These are phyloP conservation scores for Cephalopachus bancanus DNA, from an alignment of 2,797 vertebrate species.

Conservation along the genomic window DNA sequence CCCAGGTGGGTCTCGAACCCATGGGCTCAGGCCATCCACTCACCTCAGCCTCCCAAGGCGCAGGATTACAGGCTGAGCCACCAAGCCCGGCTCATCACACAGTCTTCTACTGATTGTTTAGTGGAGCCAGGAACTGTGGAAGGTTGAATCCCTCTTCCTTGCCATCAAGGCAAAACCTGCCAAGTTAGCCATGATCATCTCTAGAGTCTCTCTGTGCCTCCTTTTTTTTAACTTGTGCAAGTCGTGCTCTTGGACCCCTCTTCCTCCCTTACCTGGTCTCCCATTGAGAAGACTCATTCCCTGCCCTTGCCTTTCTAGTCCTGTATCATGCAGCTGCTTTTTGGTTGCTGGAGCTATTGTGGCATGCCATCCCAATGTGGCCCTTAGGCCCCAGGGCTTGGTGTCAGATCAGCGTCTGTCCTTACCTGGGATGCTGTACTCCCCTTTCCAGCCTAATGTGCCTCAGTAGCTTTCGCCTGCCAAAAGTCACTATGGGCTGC, in stretches of 20 bases:
- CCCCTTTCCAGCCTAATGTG: neutral
- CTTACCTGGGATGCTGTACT: neutral
- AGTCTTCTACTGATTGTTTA: neutral
- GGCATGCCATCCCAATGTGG: neutral
- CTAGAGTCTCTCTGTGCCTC: neutral
- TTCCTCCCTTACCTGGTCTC: neutral
- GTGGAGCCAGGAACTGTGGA: neutral
- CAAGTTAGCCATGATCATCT: neutral
- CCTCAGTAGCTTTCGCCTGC: neutral
- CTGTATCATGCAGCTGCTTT: neutral
- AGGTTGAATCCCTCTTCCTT: neutral
- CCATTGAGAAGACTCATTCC: neutral
- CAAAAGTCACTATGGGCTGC: neutral
- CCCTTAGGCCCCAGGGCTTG: neutral
- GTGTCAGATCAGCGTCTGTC: neutral
- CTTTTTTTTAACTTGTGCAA: neutral
- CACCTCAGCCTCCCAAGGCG: too few relatives aligned
- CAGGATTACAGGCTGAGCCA: too few relatives aligned
- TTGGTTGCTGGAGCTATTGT: neutral
- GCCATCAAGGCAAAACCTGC: neutral
- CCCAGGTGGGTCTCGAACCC: too few relatives aligned
- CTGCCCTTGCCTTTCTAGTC: neutral
- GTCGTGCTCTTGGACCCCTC: neutral
- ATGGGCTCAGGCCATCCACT: too few relatives aligned
- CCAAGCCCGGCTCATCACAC: neutral